These are phyloP conservation scores for Lasioglossum leucozonium DNA, from an alignment of 2,888 invertebrate genomes.

Conservation along the genomic window DNA sequence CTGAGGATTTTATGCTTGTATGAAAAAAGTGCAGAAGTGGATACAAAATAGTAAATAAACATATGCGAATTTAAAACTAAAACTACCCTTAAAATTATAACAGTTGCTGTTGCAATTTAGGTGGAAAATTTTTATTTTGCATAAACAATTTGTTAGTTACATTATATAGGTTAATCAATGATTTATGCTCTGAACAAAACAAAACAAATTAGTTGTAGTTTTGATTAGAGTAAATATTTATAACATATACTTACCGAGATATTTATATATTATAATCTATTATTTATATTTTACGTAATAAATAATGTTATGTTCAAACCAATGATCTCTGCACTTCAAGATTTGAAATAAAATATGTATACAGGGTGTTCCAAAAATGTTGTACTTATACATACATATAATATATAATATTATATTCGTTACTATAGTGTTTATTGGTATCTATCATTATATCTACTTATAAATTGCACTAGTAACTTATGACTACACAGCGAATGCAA, in stretches of 20 bases:
- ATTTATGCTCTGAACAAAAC: not conserved
- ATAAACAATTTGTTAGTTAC: not conserved
- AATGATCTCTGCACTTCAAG: not conserved
- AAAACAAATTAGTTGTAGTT: not conserved
- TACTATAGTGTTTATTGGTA: too few species aligned
- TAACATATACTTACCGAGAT: not conserved
- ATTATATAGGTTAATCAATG: not conserved
- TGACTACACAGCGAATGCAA: too few species aligned
- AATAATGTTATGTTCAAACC: not conserved
- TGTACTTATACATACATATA: too few species aligned
- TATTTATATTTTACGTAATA: not conserved
- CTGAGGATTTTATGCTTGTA: not conserved
- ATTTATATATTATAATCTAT: not conserved
- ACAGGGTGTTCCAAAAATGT: too few species aligned
- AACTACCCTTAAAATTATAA: too few species aligned
- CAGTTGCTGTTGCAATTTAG: not conserved
- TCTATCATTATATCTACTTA: too few species aligned
- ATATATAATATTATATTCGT: too few species aligned
- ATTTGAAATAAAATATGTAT: not conserved
- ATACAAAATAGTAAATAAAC: too few species aligned
- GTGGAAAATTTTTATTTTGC: not conserved
- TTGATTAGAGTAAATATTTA: not conserved
- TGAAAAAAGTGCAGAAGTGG: not conserved
- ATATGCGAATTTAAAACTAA: not conserved
- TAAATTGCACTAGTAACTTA: too few species aligned